Conservation (phyloP, 2,888 invertebrate species). For the Lysandra coridon region DNA sequence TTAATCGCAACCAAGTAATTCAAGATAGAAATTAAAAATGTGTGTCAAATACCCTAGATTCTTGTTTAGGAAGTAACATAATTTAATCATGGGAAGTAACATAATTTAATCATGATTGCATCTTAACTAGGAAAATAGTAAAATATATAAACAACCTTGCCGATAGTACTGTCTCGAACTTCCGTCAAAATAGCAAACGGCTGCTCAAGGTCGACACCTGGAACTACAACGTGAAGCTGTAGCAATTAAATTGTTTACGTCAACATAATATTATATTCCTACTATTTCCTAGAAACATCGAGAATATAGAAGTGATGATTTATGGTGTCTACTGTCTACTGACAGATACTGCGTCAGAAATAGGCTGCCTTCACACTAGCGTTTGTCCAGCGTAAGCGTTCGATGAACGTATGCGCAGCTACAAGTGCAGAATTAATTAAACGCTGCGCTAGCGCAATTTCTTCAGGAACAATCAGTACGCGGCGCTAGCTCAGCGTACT, state of each 20-base stretch:
- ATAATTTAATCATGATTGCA: no score
- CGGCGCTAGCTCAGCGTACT: no score
- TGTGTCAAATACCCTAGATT: no score
- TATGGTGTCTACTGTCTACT: background rate
- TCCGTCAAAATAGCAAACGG: slow-evolving; percentile 62
- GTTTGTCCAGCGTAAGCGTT: no score
- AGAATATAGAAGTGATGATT: background rate
- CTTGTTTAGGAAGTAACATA: no score
- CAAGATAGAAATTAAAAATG: no score
- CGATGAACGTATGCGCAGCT: no score
- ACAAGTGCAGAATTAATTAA: no score
- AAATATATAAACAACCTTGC: slow-evolving; percentile 55
- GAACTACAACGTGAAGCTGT: slow-evolving; percentile 52
- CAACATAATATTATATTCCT: background rate
- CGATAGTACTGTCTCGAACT: slow-evolving; percentile 64
- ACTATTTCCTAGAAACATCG: background rate
- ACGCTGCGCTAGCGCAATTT: no score
- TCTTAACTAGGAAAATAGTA: slow-evolving; percentile 5
- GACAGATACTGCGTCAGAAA: background rate
- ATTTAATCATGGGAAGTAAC: no score
- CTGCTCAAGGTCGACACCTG: slow-evolving; percentile 64
- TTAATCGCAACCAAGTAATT: no score
- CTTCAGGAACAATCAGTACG: no score
- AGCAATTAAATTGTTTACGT: slow-evolving; percentile 27
- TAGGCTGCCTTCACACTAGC: background rate